Evolutionary conservation across 2,113 vertebrate species (phyloP), one percentile per base, ranked within the genome.

Genomic region (Symphodus melops): DNA sequence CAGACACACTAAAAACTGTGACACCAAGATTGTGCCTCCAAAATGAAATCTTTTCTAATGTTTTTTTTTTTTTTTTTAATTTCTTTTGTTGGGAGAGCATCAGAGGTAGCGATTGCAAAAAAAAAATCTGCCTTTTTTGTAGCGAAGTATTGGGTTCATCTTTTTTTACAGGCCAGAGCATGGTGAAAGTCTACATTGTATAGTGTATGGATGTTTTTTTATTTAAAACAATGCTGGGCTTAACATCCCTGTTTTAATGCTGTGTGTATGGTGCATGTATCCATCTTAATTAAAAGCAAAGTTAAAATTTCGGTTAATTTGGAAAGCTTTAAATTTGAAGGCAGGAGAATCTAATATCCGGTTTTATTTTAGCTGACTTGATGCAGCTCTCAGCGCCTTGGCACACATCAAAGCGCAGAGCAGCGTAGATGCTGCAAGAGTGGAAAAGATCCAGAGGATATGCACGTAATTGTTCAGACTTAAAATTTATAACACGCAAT

Each of bases 291-390:
- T 44, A 13, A 14, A 44, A 14, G 13, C 21, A 19, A 58, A 60
- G 12, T 0, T 19, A 60, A 51, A 16, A 3, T 20, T 56, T 0
- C 4, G 2, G 8, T 1, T 11, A 16, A 6, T 3, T 11, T 4
- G 1, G 7, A 19, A 9, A 8, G 71, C 72, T 88, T 87, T 83
- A 41, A 89, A 72, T 82, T 68, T 86, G 87, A 91, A 89, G 33
- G 25, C n/a, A 33, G 0, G 0, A 0, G 19, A 8, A 12, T 2
- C 3, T 36, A 0, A 52, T 76, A 86, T 88, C 88, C 91, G 79
- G 84, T 86, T n/a, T n/a, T 0, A 1, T 23, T 21, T 0, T 21
- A 19, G 61, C 5, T 36, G 0, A 36, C 79, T 89, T 87, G 68
- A 89, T 78, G 71, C 72, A 57, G n/a, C 71, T 66, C 51, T 66